Base-by-base conservation (phyloP, 2,797 vertebrate genomes). In the Tragelaphus eurycerus region DNA sequence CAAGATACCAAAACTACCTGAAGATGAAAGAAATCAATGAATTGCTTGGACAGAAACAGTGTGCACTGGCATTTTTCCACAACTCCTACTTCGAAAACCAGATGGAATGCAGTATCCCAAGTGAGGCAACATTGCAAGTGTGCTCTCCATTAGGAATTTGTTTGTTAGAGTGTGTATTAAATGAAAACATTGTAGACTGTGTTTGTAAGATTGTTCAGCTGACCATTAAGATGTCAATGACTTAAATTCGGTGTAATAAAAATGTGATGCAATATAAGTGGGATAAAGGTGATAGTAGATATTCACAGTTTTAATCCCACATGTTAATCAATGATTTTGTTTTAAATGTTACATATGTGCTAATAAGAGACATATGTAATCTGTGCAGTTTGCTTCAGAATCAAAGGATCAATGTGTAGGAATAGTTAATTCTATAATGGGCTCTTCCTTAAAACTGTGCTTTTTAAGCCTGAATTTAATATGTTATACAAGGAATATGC, bases 1-100 rank as follows among this genome's bases (percentile, higher is more conserved):
- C 64, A 95, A 94, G 67, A 87, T 94, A 97, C 64, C 59, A 17
- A 93, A 97, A 97, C 52, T 89, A 89, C 59, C 79, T 71, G 62
- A 97, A 97, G 94, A 98, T 98, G 86, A 97, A 98, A 96, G 95
- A 93, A 97, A 82, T 94, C 79, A 93, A 1, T 95, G 94, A 95
- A 74, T 87, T 95, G 93, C 54, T 95, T 89, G 76, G 93, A 96
- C 95, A 82, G 95, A 96, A 96, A 76, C 94, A 87, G 46, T 78
- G 54, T 57, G 86, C 29, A 27, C 79, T 98, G 96, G 96, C 95
- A 96, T 85, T 67, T 85, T 93, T 90, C 93, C 97, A 96, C 9
- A 93, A 38, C 31, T 93, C 92, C 60, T 89, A 85, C 89, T 96
- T 93, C 87, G 79, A 74, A 97, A 95, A 89, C 43, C 95, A 97